Evolutionary conservation across 1,140 invertebrate genomes (phyloP), one percentile per base, ranked within the genome.

Genomic region (Aphelenchoides avenae): DNA sequence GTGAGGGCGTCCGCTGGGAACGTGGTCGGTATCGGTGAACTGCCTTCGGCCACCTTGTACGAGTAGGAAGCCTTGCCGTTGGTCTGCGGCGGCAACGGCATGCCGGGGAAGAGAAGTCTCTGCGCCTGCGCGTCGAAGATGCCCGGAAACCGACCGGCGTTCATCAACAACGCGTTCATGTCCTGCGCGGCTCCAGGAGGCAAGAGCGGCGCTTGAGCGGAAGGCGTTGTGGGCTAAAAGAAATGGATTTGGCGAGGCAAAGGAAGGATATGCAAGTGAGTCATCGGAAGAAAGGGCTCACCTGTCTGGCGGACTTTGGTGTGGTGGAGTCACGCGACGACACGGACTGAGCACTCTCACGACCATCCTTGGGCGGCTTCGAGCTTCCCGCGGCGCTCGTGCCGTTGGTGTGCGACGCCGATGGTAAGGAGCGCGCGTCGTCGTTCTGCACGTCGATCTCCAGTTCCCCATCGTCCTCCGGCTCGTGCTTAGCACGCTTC

Each of bases 1-100:
- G 87, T 84, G 26, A 94, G 81, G 34, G 91, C 91, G 80, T 96
- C 92, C 26, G 88, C 85, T n/a, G 91, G 91, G 79, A 96, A 95
- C 41, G 88, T 88, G 40, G 93, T 90, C 6, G 91, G 90, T 74
- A 90, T 87, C 77, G 91, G 84, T 66, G 89, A 77, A 11, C 82
- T 88, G 74, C 88, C 87, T 64, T 86, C 88, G 80, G 86, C 87
- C 70, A 89, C 86, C 80, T 91, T 89, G 82, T 89, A 93, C 61
- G 89, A 89, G 81, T 93, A 93, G 24, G 89, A 87, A 7, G 73
- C 64, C 42, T 75, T 62, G 33, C 64, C 64, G 43, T 66, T 70
- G n/a, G 39, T 41, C 18, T 22, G 22, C 53, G 9, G 33, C 20
- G 15, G 33, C 20, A 6, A 11, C 20, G 47, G 11, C 6, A 6